Evolutionary conservation across 2,113 vertebrate genomes (phyloP).

Genomic region (Thomomys bottae): DNA sequence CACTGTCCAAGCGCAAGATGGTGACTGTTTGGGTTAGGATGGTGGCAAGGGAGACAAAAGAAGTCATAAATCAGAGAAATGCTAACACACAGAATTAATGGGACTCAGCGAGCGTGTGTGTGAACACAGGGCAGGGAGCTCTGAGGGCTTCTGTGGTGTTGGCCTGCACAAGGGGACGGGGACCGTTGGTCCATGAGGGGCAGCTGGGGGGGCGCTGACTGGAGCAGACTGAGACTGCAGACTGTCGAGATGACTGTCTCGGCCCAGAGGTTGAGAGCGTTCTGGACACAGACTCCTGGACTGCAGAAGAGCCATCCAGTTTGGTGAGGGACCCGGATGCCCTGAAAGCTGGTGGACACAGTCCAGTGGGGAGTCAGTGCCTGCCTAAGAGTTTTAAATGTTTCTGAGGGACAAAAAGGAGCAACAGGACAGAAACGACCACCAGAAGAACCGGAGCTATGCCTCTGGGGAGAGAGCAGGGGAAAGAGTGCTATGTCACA

Average conservation of each 20-base stretch:
- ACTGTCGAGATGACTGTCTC: not conserved
- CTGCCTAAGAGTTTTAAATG: not conserved
- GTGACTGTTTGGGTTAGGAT: not conserved
- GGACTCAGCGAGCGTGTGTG: not conserved
- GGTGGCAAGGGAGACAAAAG: not conserved
- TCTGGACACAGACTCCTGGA: not conserved
- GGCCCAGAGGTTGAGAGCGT: not conserved
- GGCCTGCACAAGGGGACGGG: not conserved
- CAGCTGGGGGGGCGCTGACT: fast-evolving
- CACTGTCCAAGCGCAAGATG: fast-evolving
- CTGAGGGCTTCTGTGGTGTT: fast-evolving
- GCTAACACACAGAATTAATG: not conserved
- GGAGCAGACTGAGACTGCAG: too few species aligned
- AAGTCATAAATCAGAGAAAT: not conserved
- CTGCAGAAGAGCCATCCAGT: not conserved
- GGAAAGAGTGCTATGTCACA: not conserved
- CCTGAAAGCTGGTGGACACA: not conserved
- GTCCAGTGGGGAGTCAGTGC: not conserved
- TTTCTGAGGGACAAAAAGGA: too few species aligned
- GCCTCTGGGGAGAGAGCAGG: not conserved
- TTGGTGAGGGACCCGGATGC: too few species aligned
- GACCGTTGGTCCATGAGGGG: fast-evolving
- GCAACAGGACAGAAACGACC: not conserved
- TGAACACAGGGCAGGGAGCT: too few species aligned
- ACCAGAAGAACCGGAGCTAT: not conserved